A percentile compares a stretch with the other conserved stretches of the same genome.
Evolutionary conservation across 2,113 vertebrate species (phyloP).

Genomic region (Chrysemys picta): DNA sequence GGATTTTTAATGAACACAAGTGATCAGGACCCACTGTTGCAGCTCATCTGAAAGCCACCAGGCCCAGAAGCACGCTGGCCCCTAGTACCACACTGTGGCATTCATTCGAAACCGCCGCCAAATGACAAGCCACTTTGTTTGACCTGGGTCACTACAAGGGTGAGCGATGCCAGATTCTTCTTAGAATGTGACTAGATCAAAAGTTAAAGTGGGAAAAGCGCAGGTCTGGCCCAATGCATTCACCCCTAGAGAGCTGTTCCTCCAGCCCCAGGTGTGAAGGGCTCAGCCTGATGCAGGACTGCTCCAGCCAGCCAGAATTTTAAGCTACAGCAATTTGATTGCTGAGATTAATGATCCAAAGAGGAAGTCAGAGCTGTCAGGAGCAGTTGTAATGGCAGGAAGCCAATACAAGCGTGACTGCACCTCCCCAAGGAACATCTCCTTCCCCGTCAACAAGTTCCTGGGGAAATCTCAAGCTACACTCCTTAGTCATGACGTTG

Average conservation of each 20-base stretch:
- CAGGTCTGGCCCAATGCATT: neutral
- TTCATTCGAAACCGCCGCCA: neutral
- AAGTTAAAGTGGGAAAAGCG: neutral
- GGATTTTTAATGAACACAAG: neutral
- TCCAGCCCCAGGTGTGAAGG: neutral
- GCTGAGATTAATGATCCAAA: rapidly evolving
- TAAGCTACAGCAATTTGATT: neutral
- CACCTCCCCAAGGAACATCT: neutral
- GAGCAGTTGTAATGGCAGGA: neutral
- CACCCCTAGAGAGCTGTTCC: neutral
- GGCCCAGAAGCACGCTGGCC: neutral
- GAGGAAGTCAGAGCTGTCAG: neutral
- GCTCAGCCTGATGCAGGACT: neutral
- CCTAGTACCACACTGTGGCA: neutral
- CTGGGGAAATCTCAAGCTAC: neutral
- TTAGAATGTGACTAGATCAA: neutral
- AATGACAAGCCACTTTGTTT: neutral
- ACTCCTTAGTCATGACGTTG: neutral
- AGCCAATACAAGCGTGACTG: neutral
- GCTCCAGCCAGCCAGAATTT: neutral
- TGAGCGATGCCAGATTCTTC: neutral
- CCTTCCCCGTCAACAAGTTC: neutral
- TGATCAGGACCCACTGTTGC: neutral
- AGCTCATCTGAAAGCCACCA: neutral
- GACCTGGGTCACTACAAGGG: neutral